Evolutionary conservation across 2,888 invertebrate genomes (phyloP).

Genomic region (Cerceris rybyensis): DNA sequence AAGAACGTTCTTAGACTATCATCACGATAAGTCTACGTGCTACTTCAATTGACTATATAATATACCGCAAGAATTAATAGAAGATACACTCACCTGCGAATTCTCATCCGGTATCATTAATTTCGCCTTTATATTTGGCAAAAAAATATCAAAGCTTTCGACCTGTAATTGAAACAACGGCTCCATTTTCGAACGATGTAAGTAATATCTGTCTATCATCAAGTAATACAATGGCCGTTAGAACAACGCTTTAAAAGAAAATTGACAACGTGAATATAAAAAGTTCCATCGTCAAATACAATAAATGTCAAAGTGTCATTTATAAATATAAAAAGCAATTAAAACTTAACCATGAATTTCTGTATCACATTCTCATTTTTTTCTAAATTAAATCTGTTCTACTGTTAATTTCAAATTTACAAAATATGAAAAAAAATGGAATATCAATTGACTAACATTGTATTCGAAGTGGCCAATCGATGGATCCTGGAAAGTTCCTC

Average conservation of each 20-base stretch:
- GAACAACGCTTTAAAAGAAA: neutral
- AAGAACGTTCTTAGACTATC: too few species aligned
- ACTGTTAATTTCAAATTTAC: too few species aligned
- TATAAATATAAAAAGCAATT: too few species aligned
- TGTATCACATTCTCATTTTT: too few species aligned
- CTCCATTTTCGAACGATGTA: constrained; percentile 36
- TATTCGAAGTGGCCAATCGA: neutral
- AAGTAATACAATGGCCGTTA: neutral
- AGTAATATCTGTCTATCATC: neutral
- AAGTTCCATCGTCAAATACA: too few species aligned
- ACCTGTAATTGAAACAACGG: constrained; percentile 22
- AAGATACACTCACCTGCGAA: constrained; percentile 34
- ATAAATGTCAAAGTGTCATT: too few species aligned
- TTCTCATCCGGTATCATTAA: constrained; percentile 39
- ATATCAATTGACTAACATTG: too few species aligned
- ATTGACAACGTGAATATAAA: neutral
- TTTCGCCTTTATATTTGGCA: constrained; percentile 40
- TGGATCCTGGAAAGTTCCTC: neutral
- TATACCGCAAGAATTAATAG: too few species aligned
- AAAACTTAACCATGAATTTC: too few species aligned
- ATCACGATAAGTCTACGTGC: neutral
- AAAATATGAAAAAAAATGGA: too few species aligned
- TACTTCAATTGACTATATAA: too few species aligned
- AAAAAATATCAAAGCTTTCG: constrained; percentile 29
- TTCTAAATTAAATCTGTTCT: too few species aligned